Base-by-base conservation (phyloP, 1,140 invertebrate species). In the Eupristina koningsbergeri region DNA sequence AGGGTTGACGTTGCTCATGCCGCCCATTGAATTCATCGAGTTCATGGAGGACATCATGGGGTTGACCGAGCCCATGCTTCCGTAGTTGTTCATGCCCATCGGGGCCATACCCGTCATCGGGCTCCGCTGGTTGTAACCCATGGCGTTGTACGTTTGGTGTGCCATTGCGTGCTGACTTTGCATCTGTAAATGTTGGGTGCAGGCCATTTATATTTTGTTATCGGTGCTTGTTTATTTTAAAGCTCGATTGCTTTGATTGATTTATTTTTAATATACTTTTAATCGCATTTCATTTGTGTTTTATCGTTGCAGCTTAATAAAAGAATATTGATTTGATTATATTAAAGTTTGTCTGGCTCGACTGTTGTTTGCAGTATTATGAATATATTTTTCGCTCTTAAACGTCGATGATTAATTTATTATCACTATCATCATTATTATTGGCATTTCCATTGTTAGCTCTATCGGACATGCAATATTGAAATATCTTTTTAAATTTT, bases 91-190 rank as follows among this genome's bases (percentile, higher is more conserved):
- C 88, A 91, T 90, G 63, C 88, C 89, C 77, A 90, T 88, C 84
- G 90, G 88, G 61, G 89, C 93, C 90, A 93, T 93, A 89, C 88
- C 91, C 86, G 84, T 89, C 91, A 89, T 93, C 90, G 88, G 90
- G 88, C 88, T 92, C 90, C 90, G 93, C 86, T 93, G 93, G 83
- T 92, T 92, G 88, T 94, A 94, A 81, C 93, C 92, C 85, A 85
- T 81, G 22, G 93, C 92, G 73, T 91, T 91, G 87, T 94, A 94
- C 76, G 89, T 86, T 85, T 92, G 91, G 61, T 90, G 89, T 80
- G 89, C 86, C 86, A 92, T 91, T 86, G 69, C 77, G 76, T 79
- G 67, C 50, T 84, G 82, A 74, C 82, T 86, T 83, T 89, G 88
- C 88, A 89, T 88, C 88, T 88, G 45, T 41, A 86, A n/a, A 61